Percentiles rank a stretch among this genome's conserved stretches.
Conservation (phyloP, 2,888 invertebrate genomes). For the Heterodera filipjevi region DNA sequence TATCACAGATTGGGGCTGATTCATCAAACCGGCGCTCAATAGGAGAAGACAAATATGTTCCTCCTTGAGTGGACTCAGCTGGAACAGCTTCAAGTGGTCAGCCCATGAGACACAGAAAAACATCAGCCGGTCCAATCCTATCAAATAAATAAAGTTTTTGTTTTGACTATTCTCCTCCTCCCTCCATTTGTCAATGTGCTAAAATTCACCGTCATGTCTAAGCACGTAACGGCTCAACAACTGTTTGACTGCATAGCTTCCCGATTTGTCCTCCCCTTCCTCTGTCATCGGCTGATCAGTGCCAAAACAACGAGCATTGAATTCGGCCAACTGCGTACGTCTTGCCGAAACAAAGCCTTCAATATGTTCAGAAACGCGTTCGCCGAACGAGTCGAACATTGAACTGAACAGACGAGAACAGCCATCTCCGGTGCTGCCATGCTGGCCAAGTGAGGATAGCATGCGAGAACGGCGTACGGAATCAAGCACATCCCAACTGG, state of each 20-base stretch:
- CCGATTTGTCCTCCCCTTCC: slow-evolving; percentile 9
- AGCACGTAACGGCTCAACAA: slow-evolving; percentile 18
- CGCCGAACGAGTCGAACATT: slow-evolving; percentile 37
- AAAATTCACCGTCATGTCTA: slow-evolving; percentile 17
- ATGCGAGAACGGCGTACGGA: slow-evolving; percentile 41
- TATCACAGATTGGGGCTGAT: slow-evolving; percentile 28
- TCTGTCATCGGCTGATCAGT: neutral
- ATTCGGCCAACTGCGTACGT: neutral
- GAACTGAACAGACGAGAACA: slow-evolving; percentile 5
- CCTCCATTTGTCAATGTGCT: neutral
- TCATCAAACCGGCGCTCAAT: slow-evolving; percentile 22
- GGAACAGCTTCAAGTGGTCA: slow-evolving; percentile 31
- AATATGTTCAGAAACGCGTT: slow-evolving; percentile 28
- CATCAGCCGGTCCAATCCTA: slow-evolving; percentile 33
- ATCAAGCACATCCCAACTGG: slow-evolving; percentile 52
- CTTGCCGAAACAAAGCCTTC: slow-evolving; percentile 18
- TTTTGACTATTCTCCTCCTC: neutral
- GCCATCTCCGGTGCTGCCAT: neutral
- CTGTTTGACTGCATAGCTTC: neutral
- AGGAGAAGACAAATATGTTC: slow-evolving; percentile 39
- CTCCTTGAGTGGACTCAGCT: slow-evolving; percentile 20
- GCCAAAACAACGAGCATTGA: slow-evolving; percentile 1
- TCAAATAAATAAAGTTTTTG: neutral
- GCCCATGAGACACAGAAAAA: slow-evolving; percentile 36
- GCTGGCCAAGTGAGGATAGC: neutral